These are phyloP conservation scores for Perccottus glenii DNA, from an alignment of 2,113 vertebrate genomes.

Conservation along the genomic window DNA sequence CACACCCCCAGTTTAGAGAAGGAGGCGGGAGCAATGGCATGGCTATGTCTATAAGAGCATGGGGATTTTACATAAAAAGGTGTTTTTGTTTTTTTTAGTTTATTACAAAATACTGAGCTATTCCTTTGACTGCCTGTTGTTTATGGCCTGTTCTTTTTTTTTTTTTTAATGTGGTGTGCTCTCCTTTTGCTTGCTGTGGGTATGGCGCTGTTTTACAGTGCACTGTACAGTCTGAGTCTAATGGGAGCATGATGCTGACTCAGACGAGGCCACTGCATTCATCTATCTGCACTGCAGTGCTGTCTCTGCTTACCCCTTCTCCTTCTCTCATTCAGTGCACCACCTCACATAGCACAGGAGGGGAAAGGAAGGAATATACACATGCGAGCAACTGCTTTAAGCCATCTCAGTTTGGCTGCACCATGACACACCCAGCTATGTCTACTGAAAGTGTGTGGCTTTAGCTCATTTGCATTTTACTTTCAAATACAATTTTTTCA, in stretches of 20 bases:
- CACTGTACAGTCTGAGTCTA: constrained; percentile 66
- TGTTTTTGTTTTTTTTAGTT: too few relatives aligned
- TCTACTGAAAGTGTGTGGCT: neutral
- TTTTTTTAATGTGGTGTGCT: constrained; percentile 33
- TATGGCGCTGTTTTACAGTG: constrained; percentile 62
- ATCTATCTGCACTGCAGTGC: constrained; percentile 81
- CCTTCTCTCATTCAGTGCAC: constrained; percentile 49
- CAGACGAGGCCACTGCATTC: constrained; percentile 79
- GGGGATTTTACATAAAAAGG: too few relatives aligned
- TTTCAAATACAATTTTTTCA: too few relatives aligned
- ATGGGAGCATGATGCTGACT: constrained; percentile 78
- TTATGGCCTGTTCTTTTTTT: constrained; percentile 38
- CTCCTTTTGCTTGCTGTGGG: constrained; percentile 50
- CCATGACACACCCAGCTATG: constrained; percentile 45
- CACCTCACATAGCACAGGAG: constrained; percentile 28
- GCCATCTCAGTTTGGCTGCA: constrained; percentile 45
- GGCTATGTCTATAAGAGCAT: too few relatives aligned
- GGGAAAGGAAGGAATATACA: constrained; percentile 1
- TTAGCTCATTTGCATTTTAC: neutral
- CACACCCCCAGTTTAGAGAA: too few relatives aligned
- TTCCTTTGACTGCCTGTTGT: constrained; percentile 11
- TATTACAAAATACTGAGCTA: neutral
- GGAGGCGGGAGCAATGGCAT: too few relatives aligned
- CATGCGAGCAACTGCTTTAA: constrained; percentile 14
- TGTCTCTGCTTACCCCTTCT: constrained; percentile 40